Base-by-base conservation (phyloP, 2,797 vertebrate genomes). In the Tiaroga cobitis region DNA sequence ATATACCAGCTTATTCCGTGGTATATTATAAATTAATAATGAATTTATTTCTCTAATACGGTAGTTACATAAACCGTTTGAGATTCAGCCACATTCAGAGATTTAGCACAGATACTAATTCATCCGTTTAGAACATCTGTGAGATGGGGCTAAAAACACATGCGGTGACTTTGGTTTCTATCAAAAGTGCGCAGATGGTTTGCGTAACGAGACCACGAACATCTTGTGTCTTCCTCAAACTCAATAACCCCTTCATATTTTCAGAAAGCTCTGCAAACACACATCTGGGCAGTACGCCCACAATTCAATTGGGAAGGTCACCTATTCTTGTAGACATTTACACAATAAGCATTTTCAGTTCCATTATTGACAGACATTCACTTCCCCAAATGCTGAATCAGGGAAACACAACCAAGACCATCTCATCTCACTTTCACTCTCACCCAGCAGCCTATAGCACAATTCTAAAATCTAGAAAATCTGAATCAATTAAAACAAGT, bases 321-420 rank as follows among this genome's bases (percentile, higher is more conserved):
- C n/a, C 51, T 56, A 29, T 67, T 74, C 83, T 87, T 43, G 0
- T 85, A 89, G 89, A 89, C 87, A 68, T 81, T 90, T 92, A 91
- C 89, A 87, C 90, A 92, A 91, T 80, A 39, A 34, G 84, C 51
- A 82, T 82, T 84, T 72, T 85, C 63, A 7, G 37, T n/a, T 86
- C 87, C 85, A 87, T 89, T 80, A 93, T 87, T 82, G 92, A 84
- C 84, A 39, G 10, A 68, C 79, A 86, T 54, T 91, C 87, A 92
- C 89, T 94, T 94, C 92, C 87, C 87, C 34, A 73, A n/a, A 21
- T 26, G 61, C 24, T 81, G 6, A 81, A 75, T 41, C 32, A 21
- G 63, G 73, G 46, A 88, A 76, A 86, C 69, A 32, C 39, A 80
- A 83, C 76, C n/a, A 61, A 32, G 21, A 65, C n/a, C 26, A 80